phyloP scores from a whole-genome alignment of 2,797 vertebrate species.

The Microhierax caerulescens region DNA sequence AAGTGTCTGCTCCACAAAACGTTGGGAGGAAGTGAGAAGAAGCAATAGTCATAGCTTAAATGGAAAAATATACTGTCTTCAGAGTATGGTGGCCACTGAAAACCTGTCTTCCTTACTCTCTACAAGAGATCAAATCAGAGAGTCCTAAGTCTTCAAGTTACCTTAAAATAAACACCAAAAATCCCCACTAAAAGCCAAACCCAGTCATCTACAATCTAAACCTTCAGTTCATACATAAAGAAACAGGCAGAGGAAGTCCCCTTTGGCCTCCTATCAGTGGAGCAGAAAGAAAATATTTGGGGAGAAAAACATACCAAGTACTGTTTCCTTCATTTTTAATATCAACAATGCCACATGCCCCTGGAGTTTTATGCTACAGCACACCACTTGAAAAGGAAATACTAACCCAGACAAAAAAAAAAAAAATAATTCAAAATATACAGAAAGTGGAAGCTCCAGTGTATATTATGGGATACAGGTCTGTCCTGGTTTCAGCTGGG shows the following conservation, averaged over 20 bases:
- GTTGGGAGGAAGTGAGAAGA: neutral
- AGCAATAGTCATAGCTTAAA: accelerated
- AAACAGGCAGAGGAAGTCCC: neutral
- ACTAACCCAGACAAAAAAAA: neutral
- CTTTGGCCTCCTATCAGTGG: neutral
- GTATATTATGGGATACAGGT: neutral
- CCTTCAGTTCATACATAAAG: neutral
- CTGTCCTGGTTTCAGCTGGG: too few relatives aligned
- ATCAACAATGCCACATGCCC: neutral
- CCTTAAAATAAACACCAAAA: neutral
- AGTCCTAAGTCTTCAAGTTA: neutral
- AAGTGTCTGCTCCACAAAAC: neutral
- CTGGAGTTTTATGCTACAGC: neutral
- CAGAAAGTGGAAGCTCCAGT: neutral
- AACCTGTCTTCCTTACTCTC: neutral
- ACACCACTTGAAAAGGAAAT: neutral
- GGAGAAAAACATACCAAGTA: neutral
- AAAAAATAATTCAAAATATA: neutral
- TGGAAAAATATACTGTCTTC: neutral
- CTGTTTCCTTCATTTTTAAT: neutral
- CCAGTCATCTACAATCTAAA: neutral
- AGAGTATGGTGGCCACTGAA: neutral
- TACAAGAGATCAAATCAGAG: neutral
- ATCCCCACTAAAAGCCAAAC: neutral
- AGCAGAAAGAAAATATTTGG: neutral